Conservation (phyloP, 1,140 invertebrate genomes). For the Luehdorfia chinensis region DNA sequence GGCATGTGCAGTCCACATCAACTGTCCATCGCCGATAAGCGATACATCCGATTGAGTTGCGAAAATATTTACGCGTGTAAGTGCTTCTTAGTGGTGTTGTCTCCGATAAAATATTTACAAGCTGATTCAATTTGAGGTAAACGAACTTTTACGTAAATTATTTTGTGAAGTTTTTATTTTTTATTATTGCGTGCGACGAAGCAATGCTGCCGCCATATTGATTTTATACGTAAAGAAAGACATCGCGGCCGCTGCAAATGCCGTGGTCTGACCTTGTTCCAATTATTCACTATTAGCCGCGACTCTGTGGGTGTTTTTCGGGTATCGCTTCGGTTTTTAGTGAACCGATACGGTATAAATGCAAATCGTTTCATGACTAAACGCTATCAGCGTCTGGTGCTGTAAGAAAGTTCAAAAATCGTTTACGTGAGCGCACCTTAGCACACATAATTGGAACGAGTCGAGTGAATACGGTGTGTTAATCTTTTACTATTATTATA, state of each 20-base stretch:
- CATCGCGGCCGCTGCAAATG: constrained; percentile 47
- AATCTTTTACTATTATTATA: not conserved
- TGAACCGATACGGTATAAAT: constrained; percentile 20
- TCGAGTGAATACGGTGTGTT: not conserved
- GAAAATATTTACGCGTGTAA: constrained; percentile 20
- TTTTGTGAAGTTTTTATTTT: constrained; percentile 31
- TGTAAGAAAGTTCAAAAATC: not conserved
- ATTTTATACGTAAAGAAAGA: constrained; percentile 58
- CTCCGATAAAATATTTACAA: constrained; percentile 41
- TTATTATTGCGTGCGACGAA: constrained; percentile 34
- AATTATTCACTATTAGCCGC: constrained; percentile 49
- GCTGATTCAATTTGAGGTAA: constrained; percentile 63
- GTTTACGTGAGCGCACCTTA: constrained; percentile 1
- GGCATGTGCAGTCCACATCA: constrained; percentile 42
- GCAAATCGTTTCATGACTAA: constrained; percentile 26
- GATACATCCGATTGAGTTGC: constrained; percentile 30
- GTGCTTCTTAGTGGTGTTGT: constrained; percentile 17
- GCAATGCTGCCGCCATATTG: constrained; percentile 43
- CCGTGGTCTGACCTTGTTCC: constrained; percentile 55
- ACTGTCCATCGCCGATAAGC: constrained; percentile 40
- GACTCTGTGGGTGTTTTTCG: constrained; percentile 36
- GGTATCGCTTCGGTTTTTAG: constrained; percentile 24
- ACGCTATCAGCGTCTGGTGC: constrained; percentile 4
- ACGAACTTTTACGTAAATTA: constrained; percentile 24
- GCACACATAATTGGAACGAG: not conserved